A percentile compares a stretch with the other conserved stretches of the same genome.
phyloP scores from a whole-genome alignment of 2,888 invertebrate genomes.

The Biston betularia region DNA sequence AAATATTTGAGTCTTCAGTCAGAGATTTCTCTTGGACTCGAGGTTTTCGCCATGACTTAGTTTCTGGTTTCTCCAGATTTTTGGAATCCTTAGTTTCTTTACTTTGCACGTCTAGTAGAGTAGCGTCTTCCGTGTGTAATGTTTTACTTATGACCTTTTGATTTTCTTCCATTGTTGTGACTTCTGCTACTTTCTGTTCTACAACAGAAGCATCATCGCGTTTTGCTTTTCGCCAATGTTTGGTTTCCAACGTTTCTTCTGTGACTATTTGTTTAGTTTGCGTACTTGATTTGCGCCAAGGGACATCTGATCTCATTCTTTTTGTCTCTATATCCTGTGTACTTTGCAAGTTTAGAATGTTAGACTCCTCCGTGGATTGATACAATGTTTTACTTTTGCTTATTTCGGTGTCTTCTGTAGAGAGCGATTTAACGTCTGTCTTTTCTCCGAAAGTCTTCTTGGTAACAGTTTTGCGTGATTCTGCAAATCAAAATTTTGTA shows the following conservation, averaged over 20 bases:
- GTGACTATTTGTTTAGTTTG: constrained; percentile 45
- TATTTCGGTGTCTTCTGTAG: constrained; percentile 50
- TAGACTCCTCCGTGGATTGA: constrained; percentile 74
- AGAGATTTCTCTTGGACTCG: constrained; percentile 48
- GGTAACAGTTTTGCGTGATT: constrained; percentile 59
- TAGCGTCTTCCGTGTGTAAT: constrained; percentile 49
- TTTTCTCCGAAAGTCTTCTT: constrained; percentile 65
- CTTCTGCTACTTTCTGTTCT: constrained; percentile 30
- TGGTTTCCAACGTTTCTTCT: constrained; percentile 53
- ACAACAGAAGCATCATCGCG: constrained; percentile 22
- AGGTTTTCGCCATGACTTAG: constrained; percentile 65
- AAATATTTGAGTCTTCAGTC: constrained; percentile 41
- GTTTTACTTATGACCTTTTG: constrained; percentile 45
- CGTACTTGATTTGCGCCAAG: constrained; percentile 68
- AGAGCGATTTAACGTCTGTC: constrained; percentile 54
- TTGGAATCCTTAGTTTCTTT: constrained; percentile 46
- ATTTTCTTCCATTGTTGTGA: constrained; percentile 28
- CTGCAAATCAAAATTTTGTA: constrained; percentile 58
- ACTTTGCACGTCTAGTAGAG: constrained; percentile 47
- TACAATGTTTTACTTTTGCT: constrained; percentile 57
- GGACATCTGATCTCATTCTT: constrained; percentile 58
- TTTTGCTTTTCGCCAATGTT: constrained; percentile 63
- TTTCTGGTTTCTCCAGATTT: constrained; percentile 42
- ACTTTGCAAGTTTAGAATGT: constrained; percentile 68
- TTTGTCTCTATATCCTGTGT: constrained; percentile 66